Conservation (phyloP, 2,113 vertebrate species). For the Nestor notabilis region DNA sequence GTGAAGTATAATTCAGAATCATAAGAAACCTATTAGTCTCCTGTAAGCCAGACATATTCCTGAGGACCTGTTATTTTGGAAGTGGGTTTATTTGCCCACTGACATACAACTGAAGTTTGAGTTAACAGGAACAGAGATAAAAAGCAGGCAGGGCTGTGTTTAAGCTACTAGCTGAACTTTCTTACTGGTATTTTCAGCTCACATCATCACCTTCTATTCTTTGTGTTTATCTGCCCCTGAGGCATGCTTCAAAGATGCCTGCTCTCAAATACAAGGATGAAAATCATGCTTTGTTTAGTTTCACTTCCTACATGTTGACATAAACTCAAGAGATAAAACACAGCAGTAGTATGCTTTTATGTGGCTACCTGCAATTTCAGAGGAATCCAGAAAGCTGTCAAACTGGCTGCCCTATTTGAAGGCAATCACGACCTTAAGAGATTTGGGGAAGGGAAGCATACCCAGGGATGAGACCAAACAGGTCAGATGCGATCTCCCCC, state of each 20-base stretch:
- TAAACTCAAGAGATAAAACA: not conserved
- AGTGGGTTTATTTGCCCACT: not conserved
- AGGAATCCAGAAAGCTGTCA: not conserved
- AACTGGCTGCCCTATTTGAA: rapidly evolving
- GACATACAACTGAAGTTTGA: not conserved
- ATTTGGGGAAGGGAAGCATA: not conserved
- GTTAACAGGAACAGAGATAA: not conserved
- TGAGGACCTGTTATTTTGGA: not conserved
- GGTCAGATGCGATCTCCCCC: not conserved
- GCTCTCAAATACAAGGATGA: not conserved
- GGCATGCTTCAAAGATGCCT: not conserved
- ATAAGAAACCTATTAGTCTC: not conserved
- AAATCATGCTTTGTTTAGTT: not conserved
- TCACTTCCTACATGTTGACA: not conserved
- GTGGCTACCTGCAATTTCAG: not conserved
- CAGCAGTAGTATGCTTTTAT: not conserved
- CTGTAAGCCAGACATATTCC: not conserved
- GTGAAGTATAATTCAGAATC: slow-evolving; percentile 20
- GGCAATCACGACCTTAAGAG: not conserved
- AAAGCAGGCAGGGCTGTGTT: not conserved
- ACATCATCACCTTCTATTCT: not conserved
- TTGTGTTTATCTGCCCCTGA: not conserved
- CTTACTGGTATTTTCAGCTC: not conserved
- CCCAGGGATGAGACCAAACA: not conserved
- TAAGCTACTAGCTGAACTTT: not conserved